Conservation (phyloP, 2,797 vertebrate genomes). For the Uromys caudimaculatus region DNA sequence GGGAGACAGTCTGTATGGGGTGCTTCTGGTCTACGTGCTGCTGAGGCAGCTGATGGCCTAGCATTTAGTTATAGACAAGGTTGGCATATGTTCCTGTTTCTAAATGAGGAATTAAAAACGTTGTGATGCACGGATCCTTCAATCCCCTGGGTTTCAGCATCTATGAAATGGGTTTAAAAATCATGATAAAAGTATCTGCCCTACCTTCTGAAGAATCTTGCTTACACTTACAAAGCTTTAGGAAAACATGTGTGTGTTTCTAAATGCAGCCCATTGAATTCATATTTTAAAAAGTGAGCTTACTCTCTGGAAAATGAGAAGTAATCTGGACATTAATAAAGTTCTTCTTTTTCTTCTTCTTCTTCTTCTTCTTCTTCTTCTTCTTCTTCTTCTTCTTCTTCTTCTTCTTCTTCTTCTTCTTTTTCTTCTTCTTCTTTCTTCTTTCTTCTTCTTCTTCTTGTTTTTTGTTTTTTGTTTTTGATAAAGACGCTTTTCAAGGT, state of each 20-base stretch:
- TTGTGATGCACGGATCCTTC: slow-evolving; percentile 60
- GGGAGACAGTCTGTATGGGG: slow-evolving; percentile 69
- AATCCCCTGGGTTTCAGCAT: slow-evolving; percentile 64
- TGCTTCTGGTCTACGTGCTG: slow-evolving; percentile 65
- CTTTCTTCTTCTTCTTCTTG: too few species aligned
- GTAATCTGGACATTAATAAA: slow-evolving; percentile 21
- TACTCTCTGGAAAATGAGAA: slow-evolving; percentile 42
- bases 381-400: too few species aligned
- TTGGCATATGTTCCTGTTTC: slow-evolving; percentile 74
- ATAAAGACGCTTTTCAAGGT: neutral
- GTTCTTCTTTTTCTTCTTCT: neutral
- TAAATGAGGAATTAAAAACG: slow-evolving; percentile 75
- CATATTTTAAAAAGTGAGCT: slow-evolving; percentile 40
- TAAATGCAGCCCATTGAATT: slow-evolving; percentile 46
- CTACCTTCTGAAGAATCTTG: slow-evolving; percentile 18
- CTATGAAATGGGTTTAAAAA: slow-evolving; percentile 75
- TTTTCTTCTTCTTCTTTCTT: too few species aligned
- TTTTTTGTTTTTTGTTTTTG: neutral
- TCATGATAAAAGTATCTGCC: slow-evolving; percentile 60
- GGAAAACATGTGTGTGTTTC: slow-evolving; percentile 52
- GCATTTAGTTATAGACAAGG: slow-evolving; percentile 66
- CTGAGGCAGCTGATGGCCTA: slow-evolving; percentile 76
- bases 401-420: too few species aligned
- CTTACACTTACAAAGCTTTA: slow-evolving; percentile 49
- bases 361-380: too few species aligned